phyloP scores from a whole-genome alignment of 2,113 vertebrate species.

The Mormoops blainvillei region DNA sequence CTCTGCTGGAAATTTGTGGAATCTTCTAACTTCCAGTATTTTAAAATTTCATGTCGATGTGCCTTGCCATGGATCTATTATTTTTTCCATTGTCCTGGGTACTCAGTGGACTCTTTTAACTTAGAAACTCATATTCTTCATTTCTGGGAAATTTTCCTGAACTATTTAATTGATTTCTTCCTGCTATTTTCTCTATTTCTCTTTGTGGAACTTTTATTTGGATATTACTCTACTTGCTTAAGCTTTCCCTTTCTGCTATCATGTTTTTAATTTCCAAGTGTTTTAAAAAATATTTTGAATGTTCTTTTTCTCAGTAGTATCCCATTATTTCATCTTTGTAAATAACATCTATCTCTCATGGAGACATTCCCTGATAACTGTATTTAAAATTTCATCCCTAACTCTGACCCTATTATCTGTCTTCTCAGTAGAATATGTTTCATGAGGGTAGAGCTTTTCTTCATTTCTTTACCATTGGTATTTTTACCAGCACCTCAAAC shows the following conservation, averaged over 20 bases:
- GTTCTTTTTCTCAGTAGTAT: not conserved
- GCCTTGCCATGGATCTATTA: not conserved
- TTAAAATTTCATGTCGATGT: slow-evolving; percentile 14
- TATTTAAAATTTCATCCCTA: slow-evolving; percentile 2
- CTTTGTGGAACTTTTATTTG: slow-evolving; percentile 33
- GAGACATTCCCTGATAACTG: not conserved
- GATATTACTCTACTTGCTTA: not conserved
- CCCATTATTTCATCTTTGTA: slow-evolving; percentile 10
- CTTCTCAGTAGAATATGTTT: slow-evolving; percentile 11
- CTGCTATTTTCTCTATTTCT: not conserved
- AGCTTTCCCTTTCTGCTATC: slow-evolving; percentile 21
- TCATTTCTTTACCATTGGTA: not conserved
- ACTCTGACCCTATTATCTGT: not conserved
- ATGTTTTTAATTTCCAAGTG: slow-evolving; percentile 38
- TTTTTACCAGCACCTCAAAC: not conserved
- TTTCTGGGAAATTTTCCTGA: slow-evolving; percentile 30
- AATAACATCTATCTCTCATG: not conserved
- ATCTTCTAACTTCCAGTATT: not conserved
- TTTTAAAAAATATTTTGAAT: slow-evolving; percentile 34
- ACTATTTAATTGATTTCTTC: not conserved
- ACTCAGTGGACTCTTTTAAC: not conserved
- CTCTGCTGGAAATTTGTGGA: slow-evolving; percentile 13
- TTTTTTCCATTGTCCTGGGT: not conserved
- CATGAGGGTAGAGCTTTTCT: not conserved
- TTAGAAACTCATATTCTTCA: slow-evolving; percentile 3